Evolutionary conservation across 2,888 invertebrate species (phyloP).

Genomic region (Phengaris arion): DNA sequence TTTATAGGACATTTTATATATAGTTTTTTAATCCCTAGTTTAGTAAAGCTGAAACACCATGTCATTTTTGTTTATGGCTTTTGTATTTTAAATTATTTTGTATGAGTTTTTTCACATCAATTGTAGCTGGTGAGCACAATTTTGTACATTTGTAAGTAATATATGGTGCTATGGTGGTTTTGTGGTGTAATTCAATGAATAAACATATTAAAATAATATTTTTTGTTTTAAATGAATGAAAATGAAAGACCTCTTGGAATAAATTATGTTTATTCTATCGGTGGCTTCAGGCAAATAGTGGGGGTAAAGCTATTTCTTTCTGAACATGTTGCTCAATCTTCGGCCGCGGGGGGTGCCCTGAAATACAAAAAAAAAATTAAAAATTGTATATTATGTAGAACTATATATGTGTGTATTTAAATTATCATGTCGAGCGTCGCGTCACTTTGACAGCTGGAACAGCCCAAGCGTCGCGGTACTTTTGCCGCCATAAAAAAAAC

Average conservation of each 20-base stretch:
- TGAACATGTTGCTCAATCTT: constrained; percentile 74
- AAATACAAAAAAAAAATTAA: constrained; percentile 41
- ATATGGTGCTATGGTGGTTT: constrained; percentile 75
- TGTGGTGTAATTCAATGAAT: constrained; percentile 57
- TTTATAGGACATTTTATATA: constrained; percentile 4
- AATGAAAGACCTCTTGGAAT: constrained; percentile 38
- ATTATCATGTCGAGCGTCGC: too few species aligned
- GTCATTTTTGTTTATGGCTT: constrained; percentile 21
- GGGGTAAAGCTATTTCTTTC: constrained; percentile 52
- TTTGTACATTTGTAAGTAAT: constrained; percentile 78
- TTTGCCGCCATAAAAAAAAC: too few species aligned
- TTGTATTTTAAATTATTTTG: constrained; percentile 34
- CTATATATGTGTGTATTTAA: too few species aligned
- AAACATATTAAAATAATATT: constrained; percentile 44
- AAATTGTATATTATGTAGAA: not conserved
- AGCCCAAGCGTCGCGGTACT: too few species aligned
- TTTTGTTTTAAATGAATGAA: constrained; percentile 38
- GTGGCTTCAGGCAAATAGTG: constrained; percentile 29
- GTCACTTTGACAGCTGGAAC: too few species aligned
- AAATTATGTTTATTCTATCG: constrained; percentile 38
- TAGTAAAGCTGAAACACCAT: not conserved
- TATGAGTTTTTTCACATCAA: constrained; percentile 38
- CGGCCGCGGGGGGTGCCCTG: constrained; percentile 75
- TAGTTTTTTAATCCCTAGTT: constrained; percentile 7
- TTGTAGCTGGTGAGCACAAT: constrained; percentile 63